Percentiles rank a stretch among this genome's conserved stretches.
Conservation (phyloP, 2,888 invertebrate genomes). For the Dorcus hopei region DNA sequence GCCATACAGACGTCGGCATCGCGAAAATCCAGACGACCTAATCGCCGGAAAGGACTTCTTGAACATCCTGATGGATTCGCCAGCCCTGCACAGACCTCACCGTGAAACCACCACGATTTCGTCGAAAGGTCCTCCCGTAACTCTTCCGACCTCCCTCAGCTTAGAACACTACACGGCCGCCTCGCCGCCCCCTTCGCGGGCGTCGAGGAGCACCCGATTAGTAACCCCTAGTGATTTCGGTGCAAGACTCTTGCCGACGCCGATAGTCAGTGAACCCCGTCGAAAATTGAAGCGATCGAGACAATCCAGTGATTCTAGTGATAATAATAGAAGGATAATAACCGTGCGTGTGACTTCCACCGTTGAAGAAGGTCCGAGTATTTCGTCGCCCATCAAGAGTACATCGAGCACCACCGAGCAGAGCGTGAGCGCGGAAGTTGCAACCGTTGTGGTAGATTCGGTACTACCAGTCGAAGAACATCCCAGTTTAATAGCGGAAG, state of each 20-base stretch:
- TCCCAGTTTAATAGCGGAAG: conserved; percentile 53
- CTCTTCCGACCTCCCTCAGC: conserved; percentile 14
- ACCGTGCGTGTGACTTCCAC: conserved; percentile 7
- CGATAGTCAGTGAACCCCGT: not conserved
- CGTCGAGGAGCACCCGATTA: conserved; percentile 11
- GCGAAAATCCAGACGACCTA: conserved; percentile 47
- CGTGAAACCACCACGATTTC: conserved; percentile 19
- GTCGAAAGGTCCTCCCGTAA: conserved; percentile 17
- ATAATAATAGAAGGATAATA: conserved; percentile 8
- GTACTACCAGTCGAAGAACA: conserved; percentile 46
- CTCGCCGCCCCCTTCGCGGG: conserved; percentile 3
- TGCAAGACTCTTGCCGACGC: conserved; percentile 7
- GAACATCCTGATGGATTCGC: conserved; percentile 46
- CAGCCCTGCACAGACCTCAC: conserved; percentile 26
- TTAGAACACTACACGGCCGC: conserved; percentile 10
- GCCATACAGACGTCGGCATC: conserved; percentile 43
- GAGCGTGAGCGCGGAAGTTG: conserved; percentile 23
- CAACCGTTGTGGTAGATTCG: too few species aligned
- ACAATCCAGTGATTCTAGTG: conserved; percentile 12
- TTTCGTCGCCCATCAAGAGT: conserved; percentile 9
- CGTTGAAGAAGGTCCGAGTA: conserved; percentile 6
- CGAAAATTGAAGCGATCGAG: conserved; percentile 3
- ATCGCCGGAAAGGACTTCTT: conserved; percentile 51
- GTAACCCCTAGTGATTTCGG: not conserved
- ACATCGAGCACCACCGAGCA: conserved; percentile 27